A percentile compares a stretch with the other conserved stretches of the same genome.
These are phyloP conservation scores for Rhegmatorhina hoffmannsi DNA, from an alignment of 2,113 vertebrate genomes.

Conservation along the genomic window DNA sequence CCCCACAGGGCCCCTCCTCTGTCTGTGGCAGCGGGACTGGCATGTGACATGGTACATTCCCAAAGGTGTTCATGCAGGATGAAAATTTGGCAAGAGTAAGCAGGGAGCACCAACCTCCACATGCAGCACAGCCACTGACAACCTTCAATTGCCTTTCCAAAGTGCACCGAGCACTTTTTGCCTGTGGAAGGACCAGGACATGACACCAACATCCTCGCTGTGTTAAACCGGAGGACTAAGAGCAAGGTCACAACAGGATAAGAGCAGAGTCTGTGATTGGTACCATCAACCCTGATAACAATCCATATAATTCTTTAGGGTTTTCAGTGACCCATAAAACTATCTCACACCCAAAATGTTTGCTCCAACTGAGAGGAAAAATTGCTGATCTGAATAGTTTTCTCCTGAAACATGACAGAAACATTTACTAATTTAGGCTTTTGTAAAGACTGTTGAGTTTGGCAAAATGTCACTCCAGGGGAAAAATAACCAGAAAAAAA, in stretches of 20 bases:
- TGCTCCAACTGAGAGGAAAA: constrained; percentile 11
- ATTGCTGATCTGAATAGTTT: constrained; percentile 24
- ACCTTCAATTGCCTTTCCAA: neutral
- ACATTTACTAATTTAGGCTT: constrained; percentile 24
- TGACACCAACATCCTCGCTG: neutral
- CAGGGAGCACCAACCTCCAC: neutral
- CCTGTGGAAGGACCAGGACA: neutral
- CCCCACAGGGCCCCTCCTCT: neutral
- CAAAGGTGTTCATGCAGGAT: neutral
- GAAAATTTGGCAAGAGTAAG: neutral
- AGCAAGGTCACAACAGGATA: neutral
- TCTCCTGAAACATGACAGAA: constrained; percentile 3
- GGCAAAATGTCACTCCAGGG: neutral
- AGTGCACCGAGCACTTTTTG: neutral
- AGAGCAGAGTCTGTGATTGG: neutral
- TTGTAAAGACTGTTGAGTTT: neutral
- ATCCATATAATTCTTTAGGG: neutral
- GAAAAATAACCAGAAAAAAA: neutral
- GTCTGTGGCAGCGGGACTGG: neutral
- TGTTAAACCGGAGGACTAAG: neutral
- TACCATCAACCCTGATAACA: neutral
- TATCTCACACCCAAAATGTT: neutral
- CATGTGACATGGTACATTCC: rapidly evolving
- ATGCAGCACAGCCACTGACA: rapidly evolving
- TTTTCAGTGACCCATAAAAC: constrained; percentile 16